Conservation (phyloP, 2,113 vertebrate genomes). For the Semnopithecus entellus region DNA sequence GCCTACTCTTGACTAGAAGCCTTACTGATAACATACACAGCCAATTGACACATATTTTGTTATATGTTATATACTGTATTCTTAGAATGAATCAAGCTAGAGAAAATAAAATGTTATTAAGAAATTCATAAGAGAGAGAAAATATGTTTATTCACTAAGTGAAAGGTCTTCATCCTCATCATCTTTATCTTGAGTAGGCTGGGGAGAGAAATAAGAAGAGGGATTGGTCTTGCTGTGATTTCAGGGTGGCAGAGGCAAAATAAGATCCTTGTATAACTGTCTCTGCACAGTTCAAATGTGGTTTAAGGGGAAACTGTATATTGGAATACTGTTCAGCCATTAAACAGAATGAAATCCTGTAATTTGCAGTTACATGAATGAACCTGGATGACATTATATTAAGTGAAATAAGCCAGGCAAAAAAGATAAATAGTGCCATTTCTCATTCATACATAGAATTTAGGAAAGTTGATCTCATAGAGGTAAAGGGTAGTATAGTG, state of each 20-base stretch:
- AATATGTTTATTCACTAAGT: background rate
- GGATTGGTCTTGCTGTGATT: background rate
- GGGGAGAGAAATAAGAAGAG: background rate
- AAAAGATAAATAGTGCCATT: background rate
- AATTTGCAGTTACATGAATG: background rate
- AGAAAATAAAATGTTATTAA: background rate
- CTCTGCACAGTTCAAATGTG: background rate
- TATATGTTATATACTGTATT: background rate
- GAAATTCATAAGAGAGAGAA: background rate
- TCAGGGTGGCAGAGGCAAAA: background rate
- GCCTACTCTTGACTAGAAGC: background rate
- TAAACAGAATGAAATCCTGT: background rate
- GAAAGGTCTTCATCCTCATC: background rate
- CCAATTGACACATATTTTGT: background rate
- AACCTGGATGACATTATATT: background rate
- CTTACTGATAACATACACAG: background rate
- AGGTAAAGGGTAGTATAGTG: background rate
- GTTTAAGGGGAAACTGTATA: background rate
- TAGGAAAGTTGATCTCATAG: background rate
- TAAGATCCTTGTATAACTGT: background rate
- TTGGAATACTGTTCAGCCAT: background rate
- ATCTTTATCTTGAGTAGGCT: background rate
- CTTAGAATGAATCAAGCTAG: background rate
- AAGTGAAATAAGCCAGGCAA: background rate
- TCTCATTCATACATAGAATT: background rate